These are phyloP conservation scores for Orthosia cruda DNA, from an alignment of 2,888 invertebrate species.

Conservation along the genomic window DNA sequence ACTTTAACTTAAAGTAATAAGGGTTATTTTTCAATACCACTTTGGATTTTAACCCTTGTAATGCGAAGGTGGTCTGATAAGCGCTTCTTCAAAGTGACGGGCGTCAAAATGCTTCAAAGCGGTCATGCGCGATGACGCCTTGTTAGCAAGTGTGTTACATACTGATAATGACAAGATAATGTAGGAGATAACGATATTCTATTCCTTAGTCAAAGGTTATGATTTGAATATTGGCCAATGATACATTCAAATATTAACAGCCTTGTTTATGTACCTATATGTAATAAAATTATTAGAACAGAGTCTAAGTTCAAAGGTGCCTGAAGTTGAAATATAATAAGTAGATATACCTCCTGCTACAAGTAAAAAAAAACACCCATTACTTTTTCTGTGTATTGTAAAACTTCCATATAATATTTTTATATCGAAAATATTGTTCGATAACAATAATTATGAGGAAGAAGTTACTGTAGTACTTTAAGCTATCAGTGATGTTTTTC, in stretches of 20 bases:
- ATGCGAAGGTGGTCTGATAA: slow-evolving; percentile 81
- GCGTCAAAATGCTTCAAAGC: slow-evolving; percentile 87
- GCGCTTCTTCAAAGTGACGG: slow-evolving; percentile 83
- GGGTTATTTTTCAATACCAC: slow-evolving; percentile 61
- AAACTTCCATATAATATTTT: neutral
- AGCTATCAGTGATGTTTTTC: too few species aligned
- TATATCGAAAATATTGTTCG: neutral
- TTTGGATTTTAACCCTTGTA: slow-evolving; percentile 71
- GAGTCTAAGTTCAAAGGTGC: slow-evolving; percentile 3
- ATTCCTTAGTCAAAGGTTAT: slow-evolving; percentile 52
- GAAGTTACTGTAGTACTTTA: too few species aligned
- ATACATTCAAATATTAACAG: neutral
- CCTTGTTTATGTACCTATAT: neutral
- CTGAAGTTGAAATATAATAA: neutral
- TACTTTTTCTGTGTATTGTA: neutral
- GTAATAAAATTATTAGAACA: neutral
- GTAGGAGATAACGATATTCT: slow-evolving; percentile 62
- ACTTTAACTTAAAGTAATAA: slow-evolving; percentile 64
- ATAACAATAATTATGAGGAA: too few species aligned
- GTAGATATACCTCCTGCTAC: neutral
- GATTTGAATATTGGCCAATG: slow-evolving; percentile 30
- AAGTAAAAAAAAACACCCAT: neutral
- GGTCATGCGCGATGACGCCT: slow-evolving; percentile 88
- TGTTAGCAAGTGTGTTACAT: slow-evolving; percentile 85
- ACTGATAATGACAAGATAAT: slow-evolving; percentile 86